Conservation (phyloP, 1,140 invertebrate genomes). For the Drosophila athabasca region DNA sequence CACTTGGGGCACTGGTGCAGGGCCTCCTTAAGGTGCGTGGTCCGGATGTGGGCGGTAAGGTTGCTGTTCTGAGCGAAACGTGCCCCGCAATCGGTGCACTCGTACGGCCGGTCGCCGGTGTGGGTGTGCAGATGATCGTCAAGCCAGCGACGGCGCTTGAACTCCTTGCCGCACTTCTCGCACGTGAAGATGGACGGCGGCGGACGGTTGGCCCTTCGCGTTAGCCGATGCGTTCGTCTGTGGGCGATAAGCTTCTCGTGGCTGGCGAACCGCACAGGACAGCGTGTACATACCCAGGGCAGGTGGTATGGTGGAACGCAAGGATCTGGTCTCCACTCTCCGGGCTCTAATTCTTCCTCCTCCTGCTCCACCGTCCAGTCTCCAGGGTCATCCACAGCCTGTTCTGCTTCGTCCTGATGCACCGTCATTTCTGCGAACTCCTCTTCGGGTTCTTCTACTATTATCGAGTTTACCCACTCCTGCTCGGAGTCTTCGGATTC, state of each 20-base stretch:
- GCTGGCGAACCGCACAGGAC: conserved; percentile 5
- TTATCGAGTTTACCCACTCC: too few relatives aligned
- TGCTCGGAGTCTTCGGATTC: too few relatives aligned
- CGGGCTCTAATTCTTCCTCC: conserved; percentile 15
- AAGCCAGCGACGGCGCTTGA: conserved; percentile 90
- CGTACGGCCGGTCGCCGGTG: conserved; percentile 88
- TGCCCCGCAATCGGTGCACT: conserved; percentile 91
- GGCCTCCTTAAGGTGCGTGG: conserved; percentile 91
- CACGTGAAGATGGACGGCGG: conserved; percentile 85
- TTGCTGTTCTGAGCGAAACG: conserved; percentile 91
- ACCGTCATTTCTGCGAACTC: not conserved
- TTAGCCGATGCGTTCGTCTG: not conserved
- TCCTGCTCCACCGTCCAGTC: not conserved
- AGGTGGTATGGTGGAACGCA: not conserved
- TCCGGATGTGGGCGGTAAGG: conserved; percentile 90
- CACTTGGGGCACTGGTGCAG: conserved; percentile 88
- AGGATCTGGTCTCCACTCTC: conserved; percentile 13
- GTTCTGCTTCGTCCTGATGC: too few relatives aligned
- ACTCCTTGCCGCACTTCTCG: conserved; percentile 88
- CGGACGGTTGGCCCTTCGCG: not conserved
- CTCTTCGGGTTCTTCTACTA: too few relatives aligned
- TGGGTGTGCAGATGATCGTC: conserved; percentile 92
- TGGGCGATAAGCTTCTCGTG: conserved; percentile 5
- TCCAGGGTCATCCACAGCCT: not conserved
- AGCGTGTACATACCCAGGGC: conserved; percentile 17